A percentile compares a stretch with the other conserved stretches of the same genome.
These are phyloP conservation scores for Papilio glaucus DNA, from an alignment of 1,140 invertebrate genomes.

Conservation along the genomic window DNA sequence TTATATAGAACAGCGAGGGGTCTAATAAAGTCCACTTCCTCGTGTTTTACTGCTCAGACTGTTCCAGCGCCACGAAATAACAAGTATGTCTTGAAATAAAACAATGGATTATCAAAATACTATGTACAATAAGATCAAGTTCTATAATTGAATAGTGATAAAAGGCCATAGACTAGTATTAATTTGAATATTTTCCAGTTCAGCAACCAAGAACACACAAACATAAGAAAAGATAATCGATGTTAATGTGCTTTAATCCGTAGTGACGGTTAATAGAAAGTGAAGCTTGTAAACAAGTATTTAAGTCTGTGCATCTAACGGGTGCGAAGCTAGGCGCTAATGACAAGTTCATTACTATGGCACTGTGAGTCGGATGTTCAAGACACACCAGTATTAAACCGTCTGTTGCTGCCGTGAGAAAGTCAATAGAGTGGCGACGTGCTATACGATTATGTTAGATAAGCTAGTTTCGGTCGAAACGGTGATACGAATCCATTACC, in stretches of 20 bases:
- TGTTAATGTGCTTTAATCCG: background rate
- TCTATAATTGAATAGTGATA: no score
- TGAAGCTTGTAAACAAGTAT: conserved; percentile 9
- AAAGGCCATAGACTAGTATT: no score
- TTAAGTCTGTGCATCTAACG: conserved; percentile 1
- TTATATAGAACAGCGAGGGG: no score
- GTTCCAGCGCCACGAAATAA: no score
- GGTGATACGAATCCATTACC: background rate
- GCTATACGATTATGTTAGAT: background rate
- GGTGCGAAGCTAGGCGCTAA: conserved; percentile 46
- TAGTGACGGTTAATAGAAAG: conserved; percentile 2
- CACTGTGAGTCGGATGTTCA: conserved; percentile 45
- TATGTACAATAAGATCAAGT: no score
- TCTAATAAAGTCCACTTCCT: no score
- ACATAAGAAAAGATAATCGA: background rate
- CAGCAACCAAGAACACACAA: background rate
- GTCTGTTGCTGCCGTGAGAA: conserved; percentile 49
- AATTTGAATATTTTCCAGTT: background rate
- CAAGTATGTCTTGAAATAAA: no score
- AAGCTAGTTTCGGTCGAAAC: background rate
- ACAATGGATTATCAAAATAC: no score
- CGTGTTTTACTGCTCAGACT: no score
- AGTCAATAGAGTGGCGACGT: conserved; percentile 41
- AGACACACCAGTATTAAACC: conserved; percentile 35
- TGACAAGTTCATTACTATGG: conserved; percentile 46